These are phyloP conservation scores for Grammomys surdaster DNA, from an alignment of 2,113 vertebrate genomes.

Conservation along the genomic window DNA sequence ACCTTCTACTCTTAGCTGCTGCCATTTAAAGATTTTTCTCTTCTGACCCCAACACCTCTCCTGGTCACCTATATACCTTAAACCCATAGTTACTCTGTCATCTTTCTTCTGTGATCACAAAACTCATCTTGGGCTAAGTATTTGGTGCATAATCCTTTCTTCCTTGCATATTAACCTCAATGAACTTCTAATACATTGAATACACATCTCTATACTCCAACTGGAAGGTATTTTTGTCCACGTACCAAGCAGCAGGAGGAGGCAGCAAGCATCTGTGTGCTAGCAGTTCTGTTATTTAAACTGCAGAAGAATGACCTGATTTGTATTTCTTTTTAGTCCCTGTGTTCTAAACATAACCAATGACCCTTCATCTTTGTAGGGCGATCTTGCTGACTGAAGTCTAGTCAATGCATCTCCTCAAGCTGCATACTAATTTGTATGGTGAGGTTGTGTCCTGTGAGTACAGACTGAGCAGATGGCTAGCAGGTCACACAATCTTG, in stretches of 20 bases:
- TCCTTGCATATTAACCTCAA: not conserved
- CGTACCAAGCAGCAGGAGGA: not conserved
- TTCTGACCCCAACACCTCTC: not conserved
- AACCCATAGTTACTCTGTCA: not conserved
- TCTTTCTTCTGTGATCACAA: not conserved
- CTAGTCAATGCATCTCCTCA: not conserved
- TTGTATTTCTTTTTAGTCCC: constrained; percentile 44
- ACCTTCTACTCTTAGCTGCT: not conserved
- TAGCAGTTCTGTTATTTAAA: not conserved
- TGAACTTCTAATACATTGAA: not conserved
- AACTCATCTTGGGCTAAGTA: not conserved
- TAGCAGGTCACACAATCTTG: not conserved
- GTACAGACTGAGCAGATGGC: constrained; percentile 11
- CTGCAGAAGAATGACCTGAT: not conserved
- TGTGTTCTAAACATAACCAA: constrained; percentile 9
- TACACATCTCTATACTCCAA: not conserved
- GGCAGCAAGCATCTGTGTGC: constrained; percentile 30
- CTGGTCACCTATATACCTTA: not conserved
- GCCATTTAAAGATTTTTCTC: not conserved
- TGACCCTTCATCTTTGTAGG: constrained; percentile 18
- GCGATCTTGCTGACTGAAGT: not conserved
- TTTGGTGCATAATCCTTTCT: not conserved
- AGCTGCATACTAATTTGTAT: constrained; percentile 27
- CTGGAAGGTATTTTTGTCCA: constrained; percentile 14
- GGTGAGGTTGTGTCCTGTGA: not conserved